Percentiles rank a stretch among this genome's conserved stretches.
phyloP scores from a whole-genome alignment of 2,113 vertebrate species.

The Collichthys lucidus region DNA sequence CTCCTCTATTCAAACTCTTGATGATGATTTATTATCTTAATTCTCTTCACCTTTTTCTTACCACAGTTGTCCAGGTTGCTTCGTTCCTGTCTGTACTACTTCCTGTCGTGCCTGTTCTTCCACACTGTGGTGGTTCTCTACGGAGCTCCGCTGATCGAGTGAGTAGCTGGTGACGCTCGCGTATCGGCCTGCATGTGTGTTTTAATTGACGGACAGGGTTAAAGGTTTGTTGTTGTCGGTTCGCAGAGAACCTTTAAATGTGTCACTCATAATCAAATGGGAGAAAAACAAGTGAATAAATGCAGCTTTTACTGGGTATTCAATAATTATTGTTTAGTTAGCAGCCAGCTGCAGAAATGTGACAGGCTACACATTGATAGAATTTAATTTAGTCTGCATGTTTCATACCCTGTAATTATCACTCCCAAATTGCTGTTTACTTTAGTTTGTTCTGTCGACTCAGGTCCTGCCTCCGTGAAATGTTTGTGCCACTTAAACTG shows the following conservation, averaged over 20 bases:
- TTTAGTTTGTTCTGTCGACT: background rate
- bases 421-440: background rate
- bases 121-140: constrained; percentile 94
- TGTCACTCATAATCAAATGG: too few relatives aligned
- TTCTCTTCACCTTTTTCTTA: constrained; percentile 6
- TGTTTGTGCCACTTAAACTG: background rate
- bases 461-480: background rate
- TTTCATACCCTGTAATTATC: background rate
- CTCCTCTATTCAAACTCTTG: background rate
- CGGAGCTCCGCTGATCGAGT: constrained; percentile 96
- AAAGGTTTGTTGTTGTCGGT: background rate
- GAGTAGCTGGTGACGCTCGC: constrained; percentile 77
- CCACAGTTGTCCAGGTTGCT: constrained; percentile 89
- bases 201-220: background rate
- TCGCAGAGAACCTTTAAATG: background rate
- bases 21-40: background rate
- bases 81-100: constrained; percentile 92
- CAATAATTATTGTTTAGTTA: too few relatives aligned
- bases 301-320: background rate
- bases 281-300: background rate
- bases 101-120: constrained; percentile 92
- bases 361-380: background rate
- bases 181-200: background rate
- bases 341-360: background rate
- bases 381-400: background rate